A percentile compares a stretch with the other conserved stretches of the same genome.
Conservation (phyloP, 2,113 vertebrate species). For the Andinoacara biseriatus region DNA sequence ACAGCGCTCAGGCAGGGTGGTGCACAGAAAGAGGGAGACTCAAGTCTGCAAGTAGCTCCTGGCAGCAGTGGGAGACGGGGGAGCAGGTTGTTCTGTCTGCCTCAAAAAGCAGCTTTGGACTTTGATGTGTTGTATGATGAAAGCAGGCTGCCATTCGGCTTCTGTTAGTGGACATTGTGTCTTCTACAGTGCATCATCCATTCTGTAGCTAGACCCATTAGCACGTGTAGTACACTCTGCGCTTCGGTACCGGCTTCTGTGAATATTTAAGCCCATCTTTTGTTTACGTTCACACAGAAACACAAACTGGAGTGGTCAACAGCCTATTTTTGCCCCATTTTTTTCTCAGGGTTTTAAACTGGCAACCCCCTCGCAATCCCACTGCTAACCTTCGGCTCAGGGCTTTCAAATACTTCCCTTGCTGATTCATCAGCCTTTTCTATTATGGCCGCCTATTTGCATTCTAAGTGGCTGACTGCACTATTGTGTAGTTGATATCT, state of each 20-base stretch:
- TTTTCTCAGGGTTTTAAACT: slow-evolving; percentile 3
- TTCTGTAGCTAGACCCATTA: neutral
- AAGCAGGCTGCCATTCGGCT: slow-evolving; percentile 10
- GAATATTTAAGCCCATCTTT: slow-evolving; percentile 36
- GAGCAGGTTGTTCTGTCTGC: slow-evolving; percentile 25
- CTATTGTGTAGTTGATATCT: slow-evolving; percentile 35
- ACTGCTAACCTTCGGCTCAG: slow-evolving; percentile 20
- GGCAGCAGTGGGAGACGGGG: slow-evolving; percentile 14
- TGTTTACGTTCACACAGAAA: neutral
- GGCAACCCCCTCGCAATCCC: neutral
- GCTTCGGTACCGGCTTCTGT: neutral
- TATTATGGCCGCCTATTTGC: slow-evolving; percentile 44
- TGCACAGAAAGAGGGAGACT: neutral
- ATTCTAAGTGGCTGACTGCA: slow-evolving; percentile 36
- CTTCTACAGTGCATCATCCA: slow-evolving; percentile 7
- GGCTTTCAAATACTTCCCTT: slow-evolving; percentile 8
- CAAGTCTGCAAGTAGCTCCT: slow-evolving; percentile 4
- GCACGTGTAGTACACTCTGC: neutral
- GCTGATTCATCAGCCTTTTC: slow-evolving; percentile 49
- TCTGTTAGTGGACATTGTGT: neutral
- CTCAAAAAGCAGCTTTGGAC: slow-evolving; percentile 1
- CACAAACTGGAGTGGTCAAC: neutral
- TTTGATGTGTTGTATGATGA: slow-evolving; percentile 34
- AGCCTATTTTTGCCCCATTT: neutral
- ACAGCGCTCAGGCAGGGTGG: slow-evolving; percentile 27